Percentiles rank a stretch among this genome's conserved stretches.
phyloP scores from a whole-genome alignment of 2,113 vertebrate species.

The Panthera uncia region DNA sequence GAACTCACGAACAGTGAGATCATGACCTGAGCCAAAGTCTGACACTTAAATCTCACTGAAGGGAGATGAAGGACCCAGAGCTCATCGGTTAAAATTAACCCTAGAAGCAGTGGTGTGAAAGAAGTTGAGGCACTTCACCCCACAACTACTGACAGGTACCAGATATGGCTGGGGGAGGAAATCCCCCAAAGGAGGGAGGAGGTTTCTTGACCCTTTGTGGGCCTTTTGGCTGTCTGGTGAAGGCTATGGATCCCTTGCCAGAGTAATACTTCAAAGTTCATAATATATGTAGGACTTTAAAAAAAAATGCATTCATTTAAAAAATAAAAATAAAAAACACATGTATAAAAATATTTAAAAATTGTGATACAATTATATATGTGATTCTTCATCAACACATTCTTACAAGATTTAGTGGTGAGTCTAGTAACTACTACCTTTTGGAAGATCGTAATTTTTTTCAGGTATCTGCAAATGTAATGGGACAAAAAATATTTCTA shows the following conservation, averaged over 20 bases:
- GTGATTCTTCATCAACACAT: not conserved
- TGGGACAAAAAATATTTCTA: not conserved
- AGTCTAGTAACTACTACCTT: not conserved
- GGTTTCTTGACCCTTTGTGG: not conserved
- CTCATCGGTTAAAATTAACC: not conserved
- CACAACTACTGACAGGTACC: not conserved
- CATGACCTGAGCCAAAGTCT: too few species aligned
- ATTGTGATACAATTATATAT: not conserved
- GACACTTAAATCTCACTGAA: not conserved
- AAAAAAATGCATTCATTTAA: not conserved
- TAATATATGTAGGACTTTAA: not conserved
- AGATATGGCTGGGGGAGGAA: not conserved
- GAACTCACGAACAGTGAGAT: too few species aligned
- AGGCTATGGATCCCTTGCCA: not conserved
- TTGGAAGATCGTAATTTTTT: not conserved
- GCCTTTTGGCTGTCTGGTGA: not conserved
- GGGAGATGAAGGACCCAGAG: not conserved
- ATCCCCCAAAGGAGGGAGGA: not conserved
- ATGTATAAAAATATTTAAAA: not conserved
- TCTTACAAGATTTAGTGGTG: not conserved
- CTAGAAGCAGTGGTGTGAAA: not conserved
- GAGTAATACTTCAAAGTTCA: not conserved
- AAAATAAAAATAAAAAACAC: not conserved
- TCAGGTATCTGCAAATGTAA: not conserved
- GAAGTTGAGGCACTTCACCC: not conserved